Evolutionary conservation across 1,140 invertebrate species (phyloP), one percentile per base, ranked within the genome.

Genomic region (Anagrus nilaparvatae): DNA sequence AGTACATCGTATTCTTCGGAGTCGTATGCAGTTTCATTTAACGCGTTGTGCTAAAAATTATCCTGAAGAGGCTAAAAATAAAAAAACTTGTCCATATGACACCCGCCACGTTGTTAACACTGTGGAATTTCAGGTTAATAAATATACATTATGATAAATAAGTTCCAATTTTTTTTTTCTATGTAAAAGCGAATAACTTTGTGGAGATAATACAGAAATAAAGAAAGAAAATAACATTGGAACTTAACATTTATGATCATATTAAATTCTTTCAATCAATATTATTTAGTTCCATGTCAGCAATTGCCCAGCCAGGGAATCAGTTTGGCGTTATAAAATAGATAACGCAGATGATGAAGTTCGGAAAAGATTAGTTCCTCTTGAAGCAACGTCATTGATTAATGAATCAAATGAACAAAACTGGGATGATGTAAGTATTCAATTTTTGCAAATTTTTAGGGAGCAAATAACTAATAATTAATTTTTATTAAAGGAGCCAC

Each of bases 51-150:
- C 9, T 3, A 31, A 30, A 19, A 40, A 45, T 18, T 40, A 16
- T 34, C 39, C 39, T 10, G 14, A n/a, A n/a, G n/a, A n/a, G n/a
- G n/a, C n/a, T 4, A 9, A 32, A 16, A 38, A 36, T 2, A 46
- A 46, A 16, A 46, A 24, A 16, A 7, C 20, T 2, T 46, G 44
- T 13, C 44, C 44, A 2, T 46, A 20, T 25, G 29, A 46, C 33
- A n/a, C 39, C 21, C 14, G 27, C n/a, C 44, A 46, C 16, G 5
- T 30, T 5, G 10, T 46, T 0, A 27, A 41, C 27, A 2, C 10
- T 9, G 3, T 31, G 13, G 38, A 40, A n/a, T 46, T 10, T 12
- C 10, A 31, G 1, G 44, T 46, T n/a, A n/a, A n/a, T n/a, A n/a
- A n/a, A n/a, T n/a, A n/a, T n/a, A n/a, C n/a, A n/a, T n/a, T n/a